Evolutionary conservation across 1,140 invertebrate species (phyloP), one percentile per base, ranked within the genome.

Genomic region (Gryon sp.): DNA sequence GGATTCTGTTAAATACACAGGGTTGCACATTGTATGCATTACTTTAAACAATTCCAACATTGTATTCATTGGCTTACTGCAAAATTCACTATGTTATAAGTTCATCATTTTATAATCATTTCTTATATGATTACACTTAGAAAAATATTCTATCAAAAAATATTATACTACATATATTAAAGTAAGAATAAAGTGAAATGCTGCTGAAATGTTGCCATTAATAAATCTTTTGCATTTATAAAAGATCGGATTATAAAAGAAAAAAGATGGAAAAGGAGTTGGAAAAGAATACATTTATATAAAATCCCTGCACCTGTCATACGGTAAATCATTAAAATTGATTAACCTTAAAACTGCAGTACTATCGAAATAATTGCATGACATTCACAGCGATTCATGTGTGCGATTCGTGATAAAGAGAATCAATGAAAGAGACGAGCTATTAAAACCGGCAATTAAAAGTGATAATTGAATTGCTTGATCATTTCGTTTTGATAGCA

Each of bases 21-120:
- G 43, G 43, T 57, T 46, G 55, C 55, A 34, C 43, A 45, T 53
- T 66, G 50, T 53, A 45, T 66, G 36, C 70, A 66, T 53, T 52
- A 53, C 53, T 50, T 41, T 24, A 24, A 24, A 3, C 22, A 24
- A n/a, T n/a, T n/a, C n/a, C n/a, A n/a, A n/a, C n/a, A n/a, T n/a
- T n/a, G n/a, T n/a, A 19, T 24, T 52, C 46, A 18, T 22, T 26
- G 46, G 34, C 32, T 38, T 34, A 20, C 43, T 57, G 59, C n/a
- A n/a, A n/a, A n/a, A n/a, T n/a, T n/a, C n/a, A n/a, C n/a, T n/a
- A n/a, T n/a, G n/a, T n/a, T n/a, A n/a, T n/a, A n/a, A n/a, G n/a
- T n/a, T n/a, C n/a, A n/a, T n/a, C n/a, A n/a, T n/a, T n/a, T n/a
- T n/a, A n/a, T n/a, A n/a, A n/a, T n/a, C n/a, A n/a, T n/a, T n/a